Base-by-base conservation (phyloP, 2,113 vertebrate species). In the Alaudala cheleensis region DNA sequence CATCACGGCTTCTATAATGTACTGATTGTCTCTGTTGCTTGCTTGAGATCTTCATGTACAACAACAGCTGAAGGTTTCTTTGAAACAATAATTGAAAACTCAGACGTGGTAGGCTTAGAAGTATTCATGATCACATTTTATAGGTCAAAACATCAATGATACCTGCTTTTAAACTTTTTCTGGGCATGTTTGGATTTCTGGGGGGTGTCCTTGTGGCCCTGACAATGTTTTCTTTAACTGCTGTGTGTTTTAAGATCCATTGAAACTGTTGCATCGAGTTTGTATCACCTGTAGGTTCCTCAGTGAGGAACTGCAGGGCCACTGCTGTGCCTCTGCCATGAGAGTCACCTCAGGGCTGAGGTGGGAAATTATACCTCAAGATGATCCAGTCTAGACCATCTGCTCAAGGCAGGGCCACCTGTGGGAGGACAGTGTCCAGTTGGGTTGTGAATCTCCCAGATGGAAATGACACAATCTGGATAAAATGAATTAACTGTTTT, bases 341-440 rank as follows among this genome's bases (percentile, higher is more conserved):
- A 66, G 34, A 45, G 17, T 83, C 58, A 25, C 0, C 0, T 53
- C 40, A 14, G 61, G 45, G 28, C 42, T 81, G 56, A 71, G 33
- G 9, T 66, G 34, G 73, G 44, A 88, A 49, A 45, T 79, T 44
- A 20, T 15, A 10, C 50, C 23, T 85, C 34, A 66, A 7, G 57
- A 26, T 74, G 29, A 25, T 62, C 47, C 62, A 16, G 51, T 74
- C n/a, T 34, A 62, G 58, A 8, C 39, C 4, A 39, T 60, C 51
- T 71, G 25, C 56, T 86, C 28, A 8, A 24, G 51, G 58, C 64
- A 73, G 42, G 20, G 31, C 66, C n/a, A 34, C 22, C 47, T n/a
- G 0, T 5, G 10, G 24, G 29, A 69, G n/a, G 22, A 53, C 16
- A 31, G 1, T n/a, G 23, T 49, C 42, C 3, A 1, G 5, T 2